These are phyloP conservation scores for Yponomeuta cagnagella DNA, from an alignment of 2,888 invertebrate species.

Conservation along the genomic window DNA sequence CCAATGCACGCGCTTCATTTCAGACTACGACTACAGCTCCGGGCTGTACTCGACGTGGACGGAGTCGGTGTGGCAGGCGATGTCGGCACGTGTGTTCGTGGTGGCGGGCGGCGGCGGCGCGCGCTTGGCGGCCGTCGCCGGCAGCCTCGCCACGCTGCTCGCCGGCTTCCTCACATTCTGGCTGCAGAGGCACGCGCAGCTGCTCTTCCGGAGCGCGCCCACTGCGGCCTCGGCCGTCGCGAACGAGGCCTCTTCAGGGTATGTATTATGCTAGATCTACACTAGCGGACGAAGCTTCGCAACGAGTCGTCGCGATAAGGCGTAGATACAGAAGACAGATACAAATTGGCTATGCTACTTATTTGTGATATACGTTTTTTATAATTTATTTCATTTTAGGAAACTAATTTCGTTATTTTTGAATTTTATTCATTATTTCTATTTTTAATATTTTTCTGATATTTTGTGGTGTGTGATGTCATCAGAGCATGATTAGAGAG, in stretches of 20 bases:
- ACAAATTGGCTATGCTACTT: too few relatives aligned
- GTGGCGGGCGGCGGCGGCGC: constrained; percentile 77
- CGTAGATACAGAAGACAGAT: too few relatives aligned
- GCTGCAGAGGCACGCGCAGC: constrained; percentile 36
- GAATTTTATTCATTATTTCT: too few relatives aligned
- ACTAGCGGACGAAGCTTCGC: too few relatives aligned
- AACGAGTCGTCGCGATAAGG: too few relatives aligned
- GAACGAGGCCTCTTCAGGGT: constrained; percentile 45
- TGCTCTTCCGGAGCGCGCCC: constrained; percentile 36
- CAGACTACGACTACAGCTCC: constrained; percentile 86
- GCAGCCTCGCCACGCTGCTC: constrained; percentile 36
- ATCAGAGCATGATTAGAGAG: too few relatives aligned
- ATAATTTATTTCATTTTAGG: too few relatives aligned
- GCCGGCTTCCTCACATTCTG: constrained; percentile 50
- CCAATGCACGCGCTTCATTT: too few relatives aligned
- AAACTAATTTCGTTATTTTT: too few relatives aligned
- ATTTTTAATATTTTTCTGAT: too few relatives aligned
- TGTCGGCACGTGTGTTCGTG: constrained; percentile 86
- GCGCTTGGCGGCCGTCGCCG: constrained; percentile 38
- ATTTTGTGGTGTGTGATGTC: too few relatives aligned
- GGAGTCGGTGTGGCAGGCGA: constrained; percentile 88
- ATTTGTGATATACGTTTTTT: too few relatives aligned
- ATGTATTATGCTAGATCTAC: constrained; percentile 17
- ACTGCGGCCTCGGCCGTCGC: constrained; percentile 24
- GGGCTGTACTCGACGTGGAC: constrained; percentile 91